Percentiles rank a stretch among this genome's conserved stretches.
These are phyloP conservation scores for Ganaspis sp. DNA, from an alignment of 1,140 invertebrate genomes.

Conservation along the genomic window DNA sequence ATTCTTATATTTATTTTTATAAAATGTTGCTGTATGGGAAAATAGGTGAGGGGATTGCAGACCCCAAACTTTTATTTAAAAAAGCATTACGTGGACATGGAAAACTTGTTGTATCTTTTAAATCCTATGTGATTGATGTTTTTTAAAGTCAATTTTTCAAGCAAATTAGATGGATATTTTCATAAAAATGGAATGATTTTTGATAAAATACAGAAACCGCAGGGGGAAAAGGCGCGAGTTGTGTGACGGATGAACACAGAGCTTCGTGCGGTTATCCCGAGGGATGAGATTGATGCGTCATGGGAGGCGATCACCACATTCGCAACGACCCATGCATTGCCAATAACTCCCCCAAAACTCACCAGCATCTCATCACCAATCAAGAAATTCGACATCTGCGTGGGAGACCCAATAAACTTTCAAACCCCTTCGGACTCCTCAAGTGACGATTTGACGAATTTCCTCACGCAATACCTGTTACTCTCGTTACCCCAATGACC, in stretches of 20 bases:
- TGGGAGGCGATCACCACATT: constrained; percentile 58
- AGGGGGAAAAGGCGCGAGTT: not conserved
- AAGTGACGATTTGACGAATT: constrained; percentile 20
- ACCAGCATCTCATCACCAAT: constrained; percentile 18
- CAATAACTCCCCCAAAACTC: constrained; percentile 52
- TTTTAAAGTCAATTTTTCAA: too few species aligned
- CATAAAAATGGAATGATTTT: not conserved
- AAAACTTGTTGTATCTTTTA: too few species aligned
- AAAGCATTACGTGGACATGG: too few species aligned
- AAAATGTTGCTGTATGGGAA: too few species aligned
- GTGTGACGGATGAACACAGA: constrained; percentile 59
- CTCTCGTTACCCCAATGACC: constrained; percentile 7
- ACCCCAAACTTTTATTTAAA: too few species aligned
- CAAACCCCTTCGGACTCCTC: not conserved
- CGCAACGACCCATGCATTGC: constrained; percentile 60
- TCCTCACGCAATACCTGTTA: constrained; percentile 28
- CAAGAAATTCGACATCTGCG: not conserved
- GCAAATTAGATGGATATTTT: too few species aligned
- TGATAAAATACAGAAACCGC: not conserved
- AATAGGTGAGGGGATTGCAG: too few species aligned
- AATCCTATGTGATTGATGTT: too few species aligned
- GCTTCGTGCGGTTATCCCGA: constrained; percentile 42
- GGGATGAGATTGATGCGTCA: constrained; percentile 64
- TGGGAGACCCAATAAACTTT: constrained; percentile 5
- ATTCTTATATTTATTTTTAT: too few species aligned